Conservation (phyloP, 2,797 vertebrate genomes). For the Dendrocincla tyrannina region DNA sequence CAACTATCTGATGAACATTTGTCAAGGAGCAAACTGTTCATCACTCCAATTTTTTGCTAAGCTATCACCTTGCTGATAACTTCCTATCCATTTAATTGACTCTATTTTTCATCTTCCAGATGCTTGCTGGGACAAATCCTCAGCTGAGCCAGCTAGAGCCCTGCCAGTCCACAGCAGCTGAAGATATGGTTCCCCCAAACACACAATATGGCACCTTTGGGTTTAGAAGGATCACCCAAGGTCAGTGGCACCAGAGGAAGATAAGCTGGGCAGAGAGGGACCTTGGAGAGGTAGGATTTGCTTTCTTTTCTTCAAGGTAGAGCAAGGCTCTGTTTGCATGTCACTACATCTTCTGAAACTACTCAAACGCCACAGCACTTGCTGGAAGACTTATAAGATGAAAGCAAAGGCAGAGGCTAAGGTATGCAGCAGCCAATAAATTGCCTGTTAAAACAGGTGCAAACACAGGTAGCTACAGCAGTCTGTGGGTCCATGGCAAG, state of each 20-base stretch:
- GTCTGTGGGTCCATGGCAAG: rapidly evolving
- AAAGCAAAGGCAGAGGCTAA: background rate
- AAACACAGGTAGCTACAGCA: background rate
- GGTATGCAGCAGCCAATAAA: background rate
- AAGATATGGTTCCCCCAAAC: rapidly evolving
- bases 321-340: background rate
- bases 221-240: background rate
- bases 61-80: background rate
- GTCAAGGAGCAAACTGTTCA: background rate
- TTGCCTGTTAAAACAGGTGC: background rate
- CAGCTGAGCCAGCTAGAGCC: background rate
- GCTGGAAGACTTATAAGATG: background rate
- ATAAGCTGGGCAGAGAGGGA: background rate
- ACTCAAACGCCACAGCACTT: background rate
- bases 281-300: background rate
- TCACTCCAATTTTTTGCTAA: background rate
- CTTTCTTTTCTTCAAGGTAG: background rate
- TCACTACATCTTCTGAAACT: background rate
- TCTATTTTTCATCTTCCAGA: background rate
- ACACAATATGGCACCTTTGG: background rate
- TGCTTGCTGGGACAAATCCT: background rate
- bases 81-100: background rate
- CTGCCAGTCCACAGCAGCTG: background rate
- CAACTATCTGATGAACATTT: background rate
- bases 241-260: background rate